phyloP scores from a whole-genome alignment of 2,888 invertebrate species.

The Byasa hedistus region DNA sequence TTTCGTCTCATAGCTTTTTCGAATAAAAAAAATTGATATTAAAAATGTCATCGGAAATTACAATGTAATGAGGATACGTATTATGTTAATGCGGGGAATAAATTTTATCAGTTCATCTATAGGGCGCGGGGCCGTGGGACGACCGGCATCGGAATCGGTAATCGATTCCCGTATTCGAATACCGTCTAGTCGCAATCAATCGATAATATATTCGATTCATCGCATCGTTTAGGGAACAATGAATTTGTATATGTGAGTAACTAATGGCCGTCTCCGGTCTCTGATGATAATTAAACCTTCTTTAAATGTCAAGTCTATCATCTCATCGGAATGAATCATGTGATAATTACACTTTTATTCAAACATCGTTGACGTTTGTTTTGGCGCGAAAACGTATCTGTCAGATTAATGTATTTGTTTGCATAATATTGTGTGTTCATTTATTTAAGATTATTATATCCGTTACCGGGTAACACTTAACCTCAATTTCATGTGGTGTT shows the following conservation, averaged over 20 bases:
- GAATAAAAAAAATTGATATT: not conserved
- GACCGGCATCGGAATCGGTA: conserved; percentile 12
- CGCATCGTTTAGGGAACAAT: conserved; percentile 14
- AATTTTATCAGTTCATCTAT: conserved; percentile 17
- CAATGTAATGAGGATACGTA: conserved; percentile 10
- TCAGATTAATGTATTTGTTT: too few relatives aligned
- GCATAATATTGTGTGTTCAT: too few relatives aligned
- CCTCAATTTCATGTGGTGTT: too few relatives aligned
- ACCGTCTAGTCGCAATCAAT: conserved; percentile 14
- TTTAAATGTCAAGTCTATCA: too few relatives aligned
- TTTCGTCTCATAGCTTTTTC: too few relatives aligned
- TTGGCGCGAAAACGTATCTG: too few relatives aligned
- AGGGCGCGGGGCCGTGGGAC: conserved; percentile 7
- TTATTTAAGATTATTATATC: too few relatives aligned
- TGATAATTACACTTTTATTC: too few relatives aligned
- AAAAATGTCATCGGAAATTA: conserved; percentile 22
- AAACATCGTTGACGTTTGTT: too few relatives aligned
- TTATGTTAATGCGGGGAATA: conserved; percentile 25
- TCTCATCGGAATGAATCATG: too few relatives aligned
- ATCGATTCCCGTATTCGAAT: conserved; percentile 23
- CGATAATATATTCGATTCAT: conserved; percentile 22
- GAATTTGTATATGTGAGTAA: conserved; percentile 9
- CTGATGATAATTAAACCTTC: not conserved
- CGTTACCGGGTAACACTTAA: too few relatives aligned
- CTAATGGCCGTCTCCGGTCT: not conserved